Conservation (phyloP, 2,888 invertebrate genomes). For the Myopa testacea region DNA sequence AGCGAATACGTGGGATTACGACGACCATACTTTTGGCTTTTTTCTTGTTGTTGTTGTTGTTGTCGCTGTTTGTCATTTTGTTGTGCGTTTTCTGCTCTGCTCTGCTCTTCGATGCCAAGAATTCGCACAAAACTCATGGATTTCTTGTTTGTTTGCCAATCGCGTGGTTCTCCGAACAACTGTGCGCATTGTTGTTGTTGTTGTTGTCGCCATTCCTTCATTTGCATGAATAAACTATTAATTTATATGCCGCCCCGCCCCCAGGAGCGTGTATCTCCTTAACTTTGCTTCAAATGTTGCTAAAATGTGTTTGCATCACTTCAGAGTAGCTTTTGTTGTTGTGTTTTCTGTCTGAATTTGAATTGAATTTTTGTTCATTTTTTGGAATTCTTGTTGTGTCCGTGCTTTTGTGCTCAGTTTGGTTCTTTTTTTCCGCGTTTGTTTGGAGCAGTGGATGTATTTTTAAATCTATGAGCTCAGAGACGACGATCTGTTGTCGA, state of each 20-base stretch:
- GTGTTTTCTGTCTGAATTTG: not conserved
- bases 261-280: not conserved
- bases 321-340: not conserved
- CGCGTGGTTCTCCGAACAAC: not conserved
- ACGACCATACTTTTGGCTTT: slow-evolving; percentile 18
- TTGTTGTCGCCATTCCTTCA: slow-evolving; percentile 2
- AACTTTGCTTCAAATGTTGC: not conserved
- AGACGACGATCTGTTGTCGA: not conserved
- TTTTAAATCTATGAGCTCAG: slow-evolving; percentile 30
- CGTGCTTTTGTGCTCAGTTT: not conserved
- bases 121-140: slow-evolving; percentile 25
- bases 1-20: not conserved
- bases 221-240: slow-evolving; percentile 13
- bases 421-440: not conserved
- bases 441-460: not conserved
- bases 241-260: not conserved
- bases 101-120: slow-evolving; percentile 12
- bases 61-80: slow-evolving; percentile 15
- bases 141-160: slow-evolving; percentile 1
- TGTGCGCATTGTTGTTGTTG: not conserved
- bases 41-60: not conserved
- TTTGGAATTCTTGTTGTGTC: not conserved
- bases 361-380: not conserved
- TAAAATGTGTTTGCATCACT: not conserved
- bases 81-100: not conserved